These are phyloP conservation scores for Rhabdophis nuchalis DNA, from an alignment of 2,797 vertebrate genomes.

Conservation along the genomic window DNA sequence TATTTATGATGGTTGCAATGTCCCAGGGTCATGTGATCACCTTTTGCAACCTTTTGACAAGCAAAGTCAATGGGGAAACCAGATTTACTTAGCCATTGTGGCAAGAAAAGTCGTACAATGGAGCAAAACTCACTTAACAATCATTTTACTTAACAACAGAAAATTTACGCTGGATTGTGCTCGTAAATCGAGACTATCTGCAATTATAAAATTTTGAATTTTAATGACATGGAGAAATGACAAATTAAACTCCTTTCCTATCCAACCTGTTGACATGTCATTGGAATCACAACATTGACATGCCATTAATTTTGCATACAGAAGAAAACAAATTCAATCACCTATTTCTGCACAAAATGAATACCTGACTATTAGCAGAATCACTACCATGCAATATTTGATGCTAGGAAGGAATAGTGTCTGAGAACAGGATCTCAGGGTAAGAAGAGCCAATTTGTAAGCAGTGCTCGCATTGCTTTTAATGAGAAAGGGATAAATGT, in stretches of 20 bases:
- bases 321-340: neutral
- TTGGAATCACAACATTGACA: neutral
- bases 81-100: neutral
- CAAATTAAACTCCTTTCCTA: neutral
- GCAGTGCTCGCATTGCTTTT: neutral
- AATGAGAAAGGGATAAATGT: neutral
- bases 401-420: neutral
- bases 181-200: neutral
- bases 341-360: neutral
- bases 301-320: neutral
- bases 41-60: neutral
- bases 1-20: neutral
- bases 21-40: neutral
- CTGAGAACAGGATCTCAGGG: neutral
- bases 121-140: neutral
- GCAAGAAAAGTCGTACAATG: neutral
- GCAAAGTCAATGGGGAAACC: neutral
- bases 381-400: neutral
- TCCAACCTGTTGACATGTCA: neutral
- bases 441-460: neutral
- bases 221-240: neutral
- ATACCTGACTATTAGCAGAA: neutral
- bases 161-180: neutral
- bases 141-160: neutral
- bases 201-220: neutral